Evolutionary conservation across 1,140 invertebrate genomes (phyloP).

Genomic region (Periplaneta americana): DNA sequence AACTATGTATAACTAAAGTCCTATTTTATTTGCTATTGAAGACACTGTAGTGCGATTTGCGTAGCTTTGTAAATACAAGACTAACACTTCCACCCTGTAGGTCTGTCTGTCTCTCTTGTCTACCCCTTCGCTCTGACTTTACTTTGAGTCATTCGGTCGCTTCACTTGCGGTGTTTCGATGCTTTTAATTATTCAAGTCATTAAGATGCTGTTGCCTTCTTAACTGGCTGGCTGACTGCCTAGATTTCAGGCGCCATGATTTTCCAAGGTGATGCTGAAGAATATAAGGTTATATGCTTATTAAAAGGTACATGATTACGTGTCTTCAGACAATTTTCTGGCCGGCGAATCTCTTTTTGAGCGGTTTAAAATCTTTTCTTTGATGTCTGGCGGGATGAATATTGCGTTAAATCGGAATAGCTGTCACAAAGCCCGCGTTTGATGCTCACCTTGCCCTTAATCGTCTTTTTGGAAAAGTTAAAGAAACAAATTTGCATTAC

Average conservation of each 20-base stretch:
- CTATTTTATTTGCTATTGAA: too few relatives aligned
- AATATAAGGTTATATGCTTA: neutral
- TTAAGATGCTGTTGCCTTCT: neutral
- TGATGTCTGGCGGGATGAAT: neutral
- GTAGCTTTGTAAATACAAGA: neutral
- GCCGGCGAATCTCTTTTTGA: neutral
- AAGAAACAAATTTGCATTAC: neutral
- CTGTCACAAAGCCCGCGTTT: neutral
- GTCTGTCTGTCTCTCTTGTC: too few relatives aligned
- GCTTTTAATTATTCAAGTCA: conserved; percentile 11
- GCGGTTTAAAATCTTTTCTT: neutral
- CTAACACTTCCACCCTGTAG: neutral
- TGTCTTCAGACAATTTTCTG: neutral
- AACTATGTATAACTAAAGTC: too few relatives aligned
- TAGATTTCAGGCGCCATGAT: neutral
- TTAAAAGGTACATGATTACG: neutral
- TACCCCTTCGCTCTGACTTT: neutral
- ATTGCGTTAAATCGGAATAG: neutral
- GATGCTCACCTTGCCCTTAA: neutral
- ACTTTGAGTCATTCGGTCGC: neutral
- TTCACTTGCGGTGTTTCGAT: conserved; percentile 1
- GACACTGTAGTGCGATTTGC: neutral
- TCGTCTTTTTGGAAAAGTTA: neutral
- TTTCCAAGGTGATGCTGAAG: neutral
- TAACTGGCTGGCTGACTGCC: neutral